Evolutionary conservation across 2,888 invertebrate species (phyloP).

Genomic region (Vandiemenella viatica): DNA sequence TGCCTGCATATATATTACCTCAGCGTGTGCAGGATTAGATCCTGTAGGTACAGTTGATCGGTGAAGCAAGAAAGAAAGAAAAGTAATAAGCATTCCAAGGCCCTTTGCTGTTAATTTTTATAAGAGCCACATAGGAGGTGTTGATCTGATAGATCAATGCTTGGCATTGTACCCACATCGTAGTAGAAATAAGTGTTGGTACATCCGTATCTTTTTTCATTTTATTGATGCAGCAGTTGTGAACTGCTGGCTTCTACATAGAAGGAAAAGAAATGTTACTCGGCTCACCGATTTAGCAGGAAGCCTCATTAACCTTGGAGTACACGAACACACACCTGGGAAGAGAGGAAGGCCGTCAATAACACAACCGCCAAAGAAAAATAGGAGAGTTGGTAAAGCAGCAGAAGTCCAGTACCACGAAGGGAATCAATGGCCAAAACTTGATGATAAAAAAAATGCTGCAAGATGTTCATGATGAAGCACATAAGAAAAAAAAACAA

Average conservation of each 20-base stretch:
- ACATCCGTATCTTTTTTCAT: conserved; percentile 1
- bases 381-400: background rate
- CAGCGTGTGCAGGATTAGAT: background rate
- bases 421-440: conserved; percentile 4
- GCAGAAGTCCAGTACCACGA: background rate
- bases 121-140: conserved; percentile 7
- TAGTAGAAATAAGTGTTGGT: conserved; percentile 1
- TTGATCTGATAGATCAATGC: conserved; percentile 1
- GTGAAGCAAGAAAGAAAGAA: conserved; percentile 1
- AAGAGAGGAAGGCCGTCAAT: background rate
- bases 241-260: background rate
- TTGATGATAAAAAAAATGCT: background rate
- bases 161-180: conserved; percentile 1
- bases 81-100: background rate
- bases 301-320: background rate
- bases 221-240: background rate
- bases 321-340: background rate
- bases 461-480: background rate
- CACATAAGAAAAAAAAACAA: conserved; percentile 2
- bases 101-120: background rate
- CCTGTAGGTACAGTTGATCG: background rate
- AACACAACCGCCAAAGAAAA: conserved; percentile 3
- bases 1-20: background rate
- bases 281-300: conserved; percentile 1
- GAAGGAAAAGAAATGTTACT: background rate